Evolutionary conservation across 2,797 vertebrate genomes (phyloP), one percentile per base, ranked within the genome.

Genomic region (Eulemur mongoz): DNA sequence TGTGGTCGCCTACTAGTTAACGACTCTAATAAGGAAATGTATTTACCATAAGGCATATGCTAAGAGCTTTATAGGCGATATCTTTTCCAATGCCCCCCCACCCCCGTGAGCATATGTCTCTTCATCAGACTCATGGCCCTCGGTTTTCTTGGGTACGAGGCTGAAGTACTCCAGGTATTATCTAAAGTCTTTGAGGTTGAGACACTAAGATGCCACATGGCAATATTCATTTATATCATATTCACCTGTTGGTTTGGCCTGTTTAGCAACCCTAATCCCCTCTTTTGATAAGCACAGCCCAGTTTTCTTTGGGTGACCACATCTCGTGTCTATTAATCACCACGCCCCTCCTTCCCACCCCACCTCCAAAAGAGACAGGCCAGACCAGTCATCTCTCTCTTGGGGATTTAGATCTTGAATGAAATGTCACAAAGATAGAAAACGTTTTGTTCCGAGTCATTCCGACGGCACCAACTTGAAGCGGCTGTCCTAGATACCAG

Each of bases 91-190:
- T 50, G 15, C 2, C 54, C 48, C 40, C 40, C 61, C n/a, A 2
- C 48, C 40, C 45, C 61, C 32, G 3, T 22, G 45, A 79, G 13
- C 1, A 9, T 2, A 59, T 30, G 54, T 67, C 73, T 78, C 67
- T 88, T 76, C 7, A 43, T 32, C 10, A 75, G 70, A 54, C 10
- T 78, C 54, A 73, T 5, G 2, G 70, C n/a, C 22, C 75, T 80
- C 23, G 4, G 25, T 63, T 75, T 95, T 80, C 90, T 89, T 48
- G 23, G 20, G 45, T n/a, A 85, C 32, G 86, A 89, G 94, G 70
- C 38, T 91, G 32, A 76, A 25, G n/a, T 35, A 59, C 48, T 52
- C 0, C 0, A 43, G 59, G n/a, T 38, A 75, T 10, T 35, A n/a
- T 9, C 20, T 22, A 40, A 87, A 45, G 18, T 52, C 52, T 52